Base-by-base conservation (phyloP, 2,888 invertebrate species). In the Sialis fuliginosa region DNA sequence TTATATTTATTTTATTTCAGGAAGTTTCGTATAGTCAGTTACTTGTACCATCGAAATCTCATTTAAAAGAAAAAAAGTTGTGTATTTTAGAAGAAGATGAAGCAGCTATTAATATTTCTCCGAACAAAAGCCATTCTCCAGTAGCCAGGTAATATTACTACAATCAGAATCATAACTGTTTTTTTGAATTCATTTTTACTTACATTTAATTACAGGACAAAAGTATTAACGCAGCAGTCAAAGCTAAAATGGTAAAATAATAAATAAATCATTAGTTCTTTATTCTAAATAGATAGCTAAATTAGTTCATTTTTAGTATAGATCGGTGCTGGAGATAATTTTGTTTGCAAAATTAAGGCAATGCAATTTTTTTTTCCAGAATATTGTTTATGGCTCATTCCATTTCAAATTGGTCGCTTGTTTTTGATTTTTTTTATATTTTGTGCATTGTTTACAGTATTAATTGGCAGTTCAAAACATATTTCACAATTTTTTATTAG, bases 11-110 rank as follows among this genome's bases (percentile, higher is more conserved):
- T 46, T 51, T 51, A 39, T 49, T 48, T 49, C 57, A 59, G 81
- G 90, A 91, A 65, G 78, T 89, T 56, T 92, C 92, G 12, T 93
- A 91, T 66, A 85, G 86, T 35, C 82, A 85, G 60, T 67, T 91
- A 49, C 67, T 92, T 52, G 78, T 84, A 46, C 86, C 90, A 44
- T 83, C 89, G 13, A 73, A 72, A 50, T 67, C 73, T 51, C 73
- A 68, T 54, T 62, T 64, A 52, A 62, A 64, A 42, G 70, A 70
- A 49, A 62, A 66, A 53, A 66, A 64, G 52, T 49, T 59, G 6
- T 54, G 60, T 52, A 60, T 61, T 7, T 57, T 60, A 33, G 65
- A 65, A 52, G 64, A 58, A 37, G 45, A 45, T 12, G 50, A 50
- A 37, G 39, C 30, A 1, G 9, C n/a, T 6, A 10, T 10, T 30